A percentile compares a stretch with the other conserved stretches of the same genome.
phyloP scores from a whole-genome alignment of 2,797 vertebrate species.

The Sarcophilus harrisii region DNA sequence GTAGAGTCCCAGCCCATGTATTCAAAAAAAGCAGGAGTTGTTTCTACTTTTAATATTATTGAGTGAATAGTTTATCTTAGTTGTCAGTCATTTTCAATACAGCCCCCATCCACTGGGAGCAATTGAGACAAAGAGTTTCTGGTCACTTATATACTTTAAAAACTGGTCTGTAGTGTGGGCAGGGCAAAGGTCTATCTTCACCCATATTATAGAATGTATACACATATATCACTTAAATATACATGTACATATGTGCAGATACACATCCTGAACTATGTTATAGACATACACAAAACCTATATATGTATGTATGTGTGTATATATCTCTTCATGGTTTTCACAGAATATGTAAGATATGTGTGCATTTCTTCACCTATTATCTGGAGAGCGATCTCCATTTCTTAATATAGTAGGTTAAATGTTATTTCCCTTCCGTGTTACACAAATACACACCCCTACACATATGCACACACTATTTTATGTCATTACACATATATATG shows the following conservation, averaged over 20 bases:
- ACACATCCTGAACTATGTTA: no score
- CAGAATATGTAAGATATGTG: no score
- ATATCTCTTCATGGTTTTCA: no score
- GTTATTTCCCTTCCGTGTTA: not conserved
- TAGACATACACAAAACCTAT: no score
- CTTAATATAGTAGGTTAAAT: not conserved
- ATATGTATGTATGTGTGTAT: no score
- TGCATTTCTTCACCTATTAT: not conserved
- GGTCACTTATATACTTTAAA: not conserved
- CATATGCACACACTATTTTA: not conserved
- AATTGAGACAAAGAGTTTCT: not conserved
- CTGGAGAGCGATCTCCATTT: not conserved
- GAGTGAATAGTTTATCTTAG: not conserved
- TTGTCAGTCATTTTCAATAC: not conserved
- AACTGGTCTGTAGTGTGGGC: not conserved
- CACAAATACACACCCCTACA: not conserved
- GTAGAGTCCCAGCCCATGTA: not conserved
- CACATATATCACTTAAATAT: no score
- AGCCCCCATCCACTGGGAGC: not conserved
- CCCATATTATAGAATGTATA: no score
- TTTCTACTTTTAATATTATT: not conserved
- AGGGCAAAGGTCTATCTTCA: not conserved
- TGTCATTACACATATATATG: not conserved
- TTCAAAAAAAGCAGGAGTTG: not conserved
- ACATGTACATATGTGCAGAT: no score